Evolutionary conservation across 2,888 invertebrate species (phyloP), one percentile per base, ranked within the genome.

Genomic region (Octodonta nipae): DNA sequence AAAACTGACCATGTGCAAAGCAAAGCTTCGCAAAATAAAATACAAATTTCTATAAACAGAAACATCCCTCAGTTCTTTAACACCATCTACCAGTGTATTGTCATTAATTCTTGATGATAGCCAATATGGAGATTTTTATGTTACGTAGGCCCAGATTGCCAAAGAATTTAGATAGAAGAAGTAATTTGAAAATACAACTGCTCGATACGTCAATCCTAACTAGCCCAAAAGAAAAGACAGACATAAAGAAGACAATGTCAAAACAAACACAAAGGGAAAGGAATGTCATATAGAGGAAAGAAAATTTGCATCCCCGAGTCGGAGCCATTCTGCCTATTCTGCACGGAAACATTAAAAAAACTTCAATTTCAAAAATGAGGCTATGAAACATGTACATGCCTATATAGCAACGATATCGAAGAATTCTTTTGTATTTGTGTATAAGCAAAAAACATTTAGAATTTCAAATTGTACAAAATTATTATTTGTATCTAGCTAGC

Each of bases 21-120:
- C 20, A 20, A 20, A 20, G 20, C 20, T 20, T 20, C n/a, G 20
- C 20, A n/a, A n/a, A 20, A 20, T 20, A 20, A 20, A 20, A 20
- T n/a, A 20, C 20, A 20, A 20, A 7, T n/a, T 6, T n/a, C 20
- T n/a, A 20, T n/a, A 6, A 20, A 20, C 20, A 6, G n/a, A 20
- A 20, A 20, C 20, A 20, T 20, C 20, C 6, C n/a, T 20, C 20
- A 20, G n/a, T n/a, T n/a, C n/a, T n/a, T n/a, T n/a, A n/a, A n/a
- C n/a, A n/a, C n/a, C n/a, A n/a, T n/a, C n/a, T n/a, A 20, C 7
- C 6, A 20, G 20, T 20, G 20, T 20, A 20, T 20, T n/a, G 20
- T n/a, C 20, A 20, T 20, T n/a, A 20, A 20, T 20, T 7, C 20
- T 20, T 20, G 20, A 20, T 20, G 20, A 20, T 20, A 20, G 20